phyloP scores from a whole-genome alignment of 2,797 vertebrate species.

The Carcharodon carcharias region DNA sequence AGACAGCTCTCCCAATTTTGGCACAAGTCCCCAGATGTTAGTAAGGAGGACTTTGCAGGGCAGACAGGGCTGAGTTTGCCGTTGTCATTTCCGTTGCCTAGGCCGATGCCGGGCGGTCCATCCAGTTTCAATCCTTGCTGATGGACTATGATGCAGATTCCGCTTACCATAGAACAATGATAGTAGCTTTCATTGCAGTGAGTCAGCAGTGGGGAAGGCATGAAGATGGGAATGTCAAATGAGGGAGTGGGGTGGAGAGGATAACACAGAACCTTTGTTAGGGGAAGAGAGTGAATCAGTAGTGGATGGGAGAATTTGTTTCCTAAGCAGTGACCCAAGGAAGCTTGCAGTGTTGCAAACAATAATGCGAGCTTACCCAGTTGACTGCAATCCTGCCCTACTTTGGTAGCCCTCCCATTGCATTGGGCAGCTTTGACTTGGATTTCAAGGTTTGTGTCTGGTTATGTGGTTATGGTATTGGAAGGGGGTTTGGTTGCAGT shows the following conservation, averaged over 20 bases:
- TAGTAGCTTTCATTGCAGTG: not conserved
- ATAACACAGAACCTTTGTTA: not conserved
- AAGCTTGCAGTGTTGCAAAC: not conserved
- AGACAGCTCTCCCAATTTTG: too few species aligned
- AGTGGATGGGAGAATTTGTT: not conserved
- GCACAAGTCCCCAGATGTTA: too few species aligned
- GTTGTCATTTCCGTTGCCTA: too few species aligned
- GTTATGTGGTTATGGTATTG: not conserved
- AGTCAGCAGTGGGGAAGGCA: not conserved
- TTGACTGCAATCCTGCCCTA: not conserved
- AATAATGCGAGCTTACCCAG: not conserved
- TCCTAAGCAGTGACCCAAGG: not conserved
- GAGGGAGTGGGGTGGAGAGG: not conserved
- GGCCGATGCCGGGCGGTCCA: too few species aligned
- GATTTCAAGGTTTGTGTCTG: not conserved
- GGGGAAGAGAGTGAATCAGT: not conserved
- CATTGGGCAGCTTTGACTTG: not conserved
- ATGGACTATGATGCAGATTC: not conserved
- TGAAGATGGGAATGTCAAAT: not conserved
- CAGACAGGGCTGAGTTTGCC: too few species aligned
- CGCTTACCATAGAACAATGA: not conserved
- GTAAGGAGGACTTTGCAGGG: too few species aligned
- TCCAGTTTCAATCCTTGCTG: too few species aligned
- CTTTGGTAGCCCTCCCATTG: too few species aligned
- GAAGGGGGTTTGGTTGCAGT: not conserved